These are phyloP conservation scores for Trichoplusia ni DNA, from an alignment of 1,140 invertebrate genomes.

Conservation along the genomic window DNA sequence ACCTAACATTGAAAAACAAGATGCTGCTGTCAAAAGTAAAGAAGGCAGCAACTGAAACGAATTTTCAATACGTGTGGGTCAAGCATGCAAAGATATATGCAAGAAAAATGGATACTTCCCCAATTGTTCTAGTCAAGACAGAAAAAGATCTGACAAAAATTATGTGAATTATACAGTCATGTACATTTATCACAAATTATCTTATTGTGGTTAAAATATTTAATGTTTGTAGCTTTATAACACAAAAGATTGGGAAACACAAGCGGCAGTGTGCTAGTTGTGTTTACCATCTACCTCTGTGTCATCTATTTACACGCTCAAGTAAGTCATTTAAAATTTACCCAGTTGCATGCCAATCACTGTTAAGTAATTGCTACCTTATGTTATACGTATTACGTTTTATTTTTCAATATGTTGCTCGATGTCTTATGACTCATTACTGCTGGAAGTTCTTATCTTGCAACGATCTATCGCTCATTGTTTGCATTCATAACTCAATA, in stretches of 20 bases:
- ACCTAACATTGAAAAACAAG: conserved; percentile 10
- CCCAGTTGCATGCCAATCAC: background rate
- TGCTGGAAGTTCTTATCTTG: background rate
- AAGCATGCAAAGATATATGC: conserved; percentile 27
- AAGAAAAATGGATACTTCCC: conserved; percentile 23
- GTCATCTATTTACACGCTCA: background rate
- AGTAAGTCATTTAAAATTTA: background rate
- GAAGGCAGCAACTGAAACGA: background rate
- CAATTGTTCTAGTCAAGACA: background rate
- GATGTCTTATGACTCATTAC: background rate
- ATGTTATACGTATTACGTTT: too few relatives aligned
- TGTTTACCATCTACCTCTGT: conserved; percentile 2
- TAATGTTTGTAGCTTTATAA: background rate
- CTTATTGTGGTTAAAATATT: too few relatives aligned
- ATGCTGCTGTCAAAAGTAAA: conserved; percentile 20
- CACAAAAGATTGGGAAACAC: background rate
- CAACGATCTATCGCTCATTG: background rate
- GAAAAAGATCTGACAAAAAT: conserved; percentile 7
- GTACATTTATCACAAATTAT: too few relatives aligned
- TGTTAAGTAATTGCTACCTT: background rate
- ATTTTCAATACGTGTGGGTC: conserved; percentile 34
- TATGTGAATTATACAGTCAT: background rate
- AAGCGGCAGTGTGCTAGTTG: background rate
- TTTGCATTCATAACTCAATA: background rate
- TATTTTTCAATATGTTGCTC: too few relatives aligned